Evolutionary conservation across 2,797 vertebrate genomes (phyloP).

Genomic region (Sebastes taczanowskii): DNA sequence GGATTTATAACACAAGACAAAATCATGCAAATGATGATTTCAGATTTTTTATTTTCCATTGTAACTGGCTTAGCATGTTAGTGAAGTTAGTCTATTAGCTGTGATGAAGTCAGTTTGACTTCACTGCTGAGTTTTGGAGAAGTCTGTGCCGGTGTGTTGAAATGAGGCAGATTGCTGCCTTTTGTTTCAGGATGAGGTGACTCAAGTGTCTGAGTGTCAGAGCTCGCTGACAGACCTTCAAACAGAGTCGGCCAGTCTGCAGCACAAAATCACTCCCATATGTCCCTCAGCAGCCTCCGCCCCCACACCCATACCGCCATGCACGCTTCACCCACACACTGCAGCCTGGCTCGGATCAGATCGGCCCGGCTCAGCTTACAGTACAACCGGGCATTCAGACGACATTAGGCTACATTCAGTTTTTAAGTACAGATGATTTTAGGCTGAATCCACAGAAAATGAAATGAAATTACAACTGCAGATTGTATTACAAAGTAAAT

Average conservation of each 20-base stretch:
- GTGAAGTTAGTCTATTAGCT: background rate
- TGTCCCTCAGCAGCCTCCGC: slow-evolving; percentile 36
- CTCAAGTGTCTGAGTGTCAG: slow-evolving; percentile 32
- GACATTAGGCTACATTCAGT: background rate
- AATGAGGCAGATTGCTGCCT: slow-evolving; percentile 2
- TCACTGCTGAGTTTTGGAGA: background rate
- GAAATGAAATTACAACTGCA: background rate
- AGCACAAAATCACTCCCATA: slow-evolving; percentile 72
- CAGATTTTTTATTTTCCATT: too few species aligned
- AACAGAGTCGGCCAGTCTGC: slow-evolving; percentile 68
- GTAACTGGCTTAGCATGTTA: background rate
- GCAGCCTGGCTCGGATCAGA: background rate
- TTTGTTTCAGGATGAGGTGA: slow-evolving; percentile 26
- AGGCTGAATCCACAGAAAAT: background rate
- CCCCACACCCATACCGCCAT: background rate
- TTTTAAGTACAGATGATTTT: background rate
- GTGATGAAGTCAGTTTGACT: background rate
- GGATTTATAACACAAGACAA: too few species aligned
- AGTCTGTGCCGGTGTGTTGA: background rate
- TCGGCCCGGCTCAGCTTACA: background rate
- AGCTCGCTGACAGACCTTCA: slow-evolving; percentile 54
- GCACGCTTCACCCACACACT: background rate
- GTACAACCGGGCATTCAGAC: background rate
- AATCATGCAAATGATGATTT: too few species aligned
- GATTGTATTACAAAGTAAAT: background rate